Evolutionary conservation across 2,113 vertebrate genomes (phyloP), one percentile per base, ranked within the genome.

Genomic region (Nyctibius bracteatus): DNA sequence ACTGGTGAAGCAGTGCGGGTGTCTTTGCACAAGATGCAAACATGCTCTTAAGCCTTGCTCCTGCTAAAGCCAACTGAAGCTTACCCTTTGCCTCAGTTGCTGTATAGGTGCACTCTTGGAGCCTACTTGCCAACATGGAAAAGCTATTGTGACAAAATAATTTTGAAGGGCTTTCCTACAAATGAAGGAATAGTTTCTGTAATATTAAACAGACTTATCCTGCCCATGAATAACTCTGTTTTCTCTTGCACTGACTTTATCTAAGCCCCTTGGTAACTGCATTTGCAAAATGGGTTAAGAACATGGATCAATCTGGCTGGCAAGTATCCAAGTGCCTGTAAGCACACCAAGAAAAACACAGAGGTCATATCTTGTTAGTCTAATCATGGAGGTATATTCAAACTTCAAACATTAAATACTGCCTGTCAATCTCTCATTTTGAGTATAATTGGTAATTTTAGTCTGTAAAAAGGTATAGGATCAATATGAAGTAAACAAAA

Each of bases 271-370:
- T 44, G 39, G 67, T 93, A 96, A 96, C 24, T 97, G 82, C 82
- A 96, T 96, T 96, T 95, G 74, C 54, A 95, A 94, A 96, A 93
- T 61, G 77, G 73, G 73, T 92, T 96, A 97, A 96, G 94, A 97
- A 74, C 80, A 87, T 28, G 54, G 70, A 94, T 90, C 93, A 97
- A 89, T 72, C 81, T 88, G 66, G 55, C 35, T 93, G 92, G 90
- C 66, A 82, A 74, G 54, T 24, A 89, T 47, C 24, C 87, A 71
- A 88, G 79, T 66, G 47, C 51, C 46, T 79, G 59, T 87, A 78
- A 96, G 71, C 67, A 87, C 33, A 88, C 66, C 49, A 85, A 83
- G 63, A 47, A 61, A 91, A 86, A 91, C 58, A 79, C 8, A 37
- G 49, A 86, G 41, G 82, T 92, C 82, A 93, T 23, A 59, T 73